Percentiles rank a stretch among this genome's conserved stretches.
These are phyloP conservation scores for Tor tambroides DNA, from an alignment of 2,113 vertebrate species.

Conservation along the genomic window DNA sequence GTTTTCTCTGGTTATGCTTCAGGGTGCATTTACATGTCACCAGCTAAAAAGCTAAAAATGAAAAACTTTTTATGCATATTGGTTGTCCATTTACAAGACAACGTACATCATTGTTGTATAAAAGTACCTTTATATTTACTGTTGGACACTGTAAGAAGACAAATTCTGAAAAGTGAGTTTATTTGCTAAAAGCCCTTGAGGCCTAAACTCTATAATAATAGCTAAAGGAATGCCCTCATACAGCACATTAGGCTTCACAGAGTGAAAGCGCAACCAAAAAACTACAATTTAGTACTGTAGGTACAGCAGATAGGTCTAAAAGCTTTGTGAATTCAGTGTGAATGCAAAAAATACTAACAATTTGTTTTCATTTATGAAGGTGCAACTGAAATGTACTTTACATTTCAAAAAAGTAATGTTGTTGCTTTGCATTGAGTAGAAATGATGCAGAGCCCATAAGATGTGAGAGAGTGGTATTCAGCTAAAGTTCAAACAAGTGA, in stretches of 20 bases:
- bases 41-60: not conserved
- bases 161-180: not conserved
- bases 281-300: not conserved
- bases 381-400: not conserved
- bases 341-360: not conserved
- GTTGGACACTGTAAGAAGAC: not conserved
- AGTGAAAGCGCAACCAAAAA: not conserved
- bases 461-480: not conserved
- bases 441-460: not conserved
- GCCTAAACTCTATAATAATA: not conserved
- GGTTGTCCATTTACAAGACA: too few relatives aligned
- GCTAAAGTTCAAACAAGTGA: not conserved
- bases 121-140: not conserved
- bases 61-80: not conserved
- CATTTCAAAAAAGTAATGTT: not conserved
- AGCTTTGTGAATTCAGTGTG: not conserved
- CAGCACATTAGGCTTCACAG: not conserved
- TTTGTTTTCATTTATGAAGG: not conserved
- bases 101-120: not conserved
- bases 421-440: not conserved
- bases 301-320: not conserved
- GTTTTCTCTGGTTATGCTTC: not conserved
- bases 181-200: not conserved
- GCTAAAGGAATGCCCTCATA: not conserved
- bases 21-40: not conserved